Conservation (phyloP, 2,797 vertebrate species). For the Mormyrops boulengeri region DNA sequence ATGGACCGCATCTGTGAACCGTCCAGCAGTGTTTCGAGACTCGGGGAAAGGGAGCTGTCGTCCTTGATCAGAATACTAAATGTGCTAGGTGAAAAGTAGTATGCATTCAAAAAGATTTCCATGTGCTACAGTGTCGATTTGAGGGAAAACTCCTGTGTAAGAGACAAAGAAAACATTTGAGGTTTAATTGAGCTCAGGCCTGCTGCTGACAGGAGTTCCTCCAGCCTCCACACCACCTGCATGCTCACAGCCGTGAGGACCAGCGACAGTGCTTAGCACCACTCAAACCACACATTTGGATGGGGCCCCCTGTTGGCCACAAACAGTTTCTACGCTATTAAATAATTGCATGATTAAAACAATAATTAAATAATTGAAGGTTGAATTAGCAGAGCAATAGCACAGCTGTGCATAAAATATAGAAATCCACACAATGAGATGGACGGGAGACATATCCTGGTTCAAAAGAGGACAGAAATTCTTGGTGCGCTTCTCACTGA, state of each 20-base stretch:
- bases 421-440: not conserved
- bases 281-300: not conserved
- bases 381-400: not conserved
- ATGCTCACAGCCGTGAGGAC: too few species aligned
- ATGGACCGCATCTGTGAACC: not conserved
- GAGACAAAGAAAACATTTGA: not conserved
- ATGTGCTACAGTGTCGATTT: not conserved
- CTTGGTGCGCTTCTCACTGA: not conserved
- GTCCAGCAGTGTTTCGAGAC: not conserved
- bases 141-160: not conserved
- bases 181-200: not conserved
- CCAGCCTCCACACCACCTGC: not conserved
- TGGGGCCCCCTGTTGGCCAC: not conserved
- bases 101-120: not conserved
- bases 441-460: not conserved
- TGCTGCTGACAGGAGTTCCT: not conserved
- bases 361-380: constrained; percentile 29
- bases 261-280: not conserved
- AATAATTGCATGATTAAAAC: constrained; percentile 24
- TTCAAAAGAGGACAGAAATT: not conserved
- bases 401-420: not conserved
- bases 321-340: constrained; percentile 22
- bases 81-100: not conserved
- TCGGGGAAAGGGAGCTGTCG: not conserved
- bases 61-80: not conserved